Base-by-base conservation (phyloP, 2,113 vertebrate genomes). In the Spermophilus dauricus region DNA sequence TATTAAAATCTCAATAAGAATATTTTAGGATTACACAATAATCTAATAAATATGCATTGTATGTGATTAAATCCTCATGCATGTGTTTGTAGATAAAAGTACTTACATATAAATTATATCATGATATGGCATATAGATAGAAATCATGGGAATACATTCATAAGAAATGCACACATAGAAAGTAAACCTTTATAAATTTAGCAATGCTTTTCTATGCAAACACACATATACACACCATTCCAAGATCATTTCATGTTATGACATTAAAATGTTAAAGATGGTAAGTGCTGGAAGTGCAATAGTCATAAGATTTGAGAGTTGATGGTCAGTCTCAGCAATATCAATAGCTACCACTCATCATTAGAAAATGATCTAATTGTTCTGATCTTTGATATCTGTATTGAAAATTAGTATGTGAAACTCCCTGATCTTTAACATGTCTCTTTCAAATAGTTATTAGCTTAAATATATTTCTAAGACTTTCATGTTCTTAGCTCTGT, bases 21-120 rank as follows among this genome's bases (percentile, higher is more conserved):
- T 26, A 77, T 89, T 90, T 93, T 76, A 80, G 24, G 3, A 81
- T 80, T 86, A 61, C 76, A 93, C 88, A 92, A 73, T 70, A 81
- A 82, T 94, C 22, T 51, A 85, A 78, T 65, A 61, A 80, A 75
- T 86, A 53, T 45, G 5, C 5, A 51, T 89, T 30, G 1, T 77
- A 17, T 61, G 11, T 88, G 45, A 67, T 84, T 88, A 94, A 80
- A 0, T 81, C 63, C 16, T 3, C n/a, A 53, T 61, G 8, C 2
- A 51, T 91, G 58, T 14, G 8, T 72, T 89, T 95, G 26, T 77
- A 65, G 87, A 58, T 72, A n/a, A 9, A 70, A 87, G 6, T 70
- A 2, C 2, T 42, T 72, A 86, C 63, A 37, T 48, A 69, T 45
- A 78, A 34, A 39, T 86, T 56, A 20, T 4, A 56, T 76, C 75